phyloP scores from a whole-genome alignment of 2,888 invertebrate species.

The Trissonchulus latispiculum region DNA sequence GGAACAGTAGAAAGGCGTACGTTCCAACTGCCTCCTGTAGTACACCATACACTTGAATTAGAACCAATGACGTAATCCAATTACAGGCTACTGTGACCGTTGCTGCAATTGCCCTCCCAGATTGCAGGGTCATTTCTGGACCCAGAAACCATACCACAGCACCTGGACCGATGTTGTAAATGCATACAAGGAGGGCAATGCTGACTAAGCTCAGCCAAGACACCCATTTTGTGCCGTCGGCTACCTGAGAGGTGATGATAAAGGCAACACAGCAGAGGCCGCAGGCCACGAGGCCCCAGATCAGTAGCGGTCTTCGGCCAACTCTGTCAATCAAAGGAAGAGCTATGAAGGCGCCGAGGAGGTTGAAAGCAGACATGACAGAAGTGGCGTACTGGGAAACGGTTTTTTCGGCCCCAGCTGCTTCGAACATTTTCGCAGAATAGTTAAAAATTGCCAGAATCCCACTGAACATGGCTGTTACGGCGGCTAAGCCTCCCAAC shows the following conservation, averaged over 20 bases:
- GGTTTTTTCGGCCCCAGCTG: neutral
- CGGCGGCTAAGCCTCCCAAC: neutral
- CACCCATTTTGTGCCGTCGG: too few relatives aligned
- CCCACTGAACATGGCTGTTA: constrained; percentile 20
- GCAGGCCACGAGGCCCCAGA: neutral
- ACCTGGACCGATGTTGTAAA: constrained; percentile 24
- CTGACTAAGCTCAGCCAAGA: neutral
- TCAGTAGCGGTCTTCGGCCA: constrained; percentile 16
- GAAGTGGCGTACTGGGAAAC: neutral
- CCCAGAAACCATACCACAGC: constrained; percentile 22
- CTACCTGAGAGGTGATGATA: neutral
- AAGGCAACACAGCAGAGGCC: constrained; percentile 1
- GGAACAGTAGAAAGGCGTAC: constrained; percentile 16
- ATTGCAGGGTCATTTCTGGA: constrained; percentile 21
- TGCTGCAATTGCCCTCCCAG: constrained; percentile 8
- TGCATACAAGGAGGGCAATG: constrained; percentile 18
- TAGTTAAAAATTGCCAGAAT: constrained; percentile 22
- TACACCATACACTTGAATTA: neutral
- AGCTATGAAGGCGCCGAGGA: constrained; percentile 14
- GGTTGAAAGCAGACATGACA: constrained; percentile 20
- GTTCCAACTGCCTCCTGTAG: constrained; percentile 14
- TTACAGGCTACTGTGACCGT: constrained; percentile 15
- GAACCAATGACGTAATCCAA: constrained; percentile 3
- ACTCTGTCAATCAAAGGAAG: constrained; percentile 15
- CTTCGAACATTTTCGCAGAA: constrained; percentile 8